Percentiles rank a stretch among this genome's conserved stretches.
These are phyloP conservation scores for Cosmopolites sordidus DNA, from an alignment of 2,888 invertebrate species.

Conservation along the genomic window DNA sequence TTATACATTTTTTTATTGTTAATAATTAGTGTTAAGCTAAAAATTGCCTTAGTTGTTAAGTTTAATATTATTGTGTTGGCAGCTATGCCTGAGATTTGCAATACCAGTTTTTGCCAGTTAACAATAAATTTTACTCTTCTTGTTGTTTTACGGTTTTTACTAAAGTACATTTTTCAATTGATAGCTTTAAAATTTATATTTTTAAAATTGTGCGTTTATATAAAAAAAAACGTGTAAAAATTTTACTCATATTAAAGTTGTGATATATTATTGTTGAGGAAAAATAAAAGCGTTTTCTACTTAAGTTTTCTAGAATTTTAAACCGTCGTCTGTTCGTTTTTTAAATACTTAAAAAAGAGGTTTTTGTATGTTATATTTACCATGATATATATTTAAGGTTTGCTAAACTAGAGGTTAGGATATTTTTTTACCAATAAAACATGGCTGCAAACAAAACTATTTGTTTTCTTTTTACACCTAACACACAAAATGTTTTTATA, in stretches of 20 bases:
- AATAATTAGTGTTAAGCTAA: constrained; percentile 23
- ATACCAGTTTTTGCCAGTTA: constrained; percentile 1
- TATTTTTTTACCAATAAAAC: constrained; percentile 65
- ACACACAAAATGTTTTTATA: too few relatives aligned
- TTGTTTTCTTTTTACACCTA: neutral
- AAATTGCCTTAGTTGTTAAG: constrained; percentile 30
- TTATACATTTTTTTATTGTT: constrained; percentile 42
- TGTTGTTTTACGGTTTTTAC: neutral
- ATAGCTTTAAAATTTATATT: neutral
- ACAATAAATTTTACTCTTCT: neutral
- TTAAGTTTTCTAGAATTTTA: constrained; percentile 18
- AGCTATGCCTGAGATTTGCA: constrained; percentile 32
- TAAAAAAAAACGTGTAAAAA: neutral
- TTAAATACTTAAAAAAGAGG: constrained; percentile 6
- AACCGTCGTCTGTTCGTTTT: constrained; percentile 9
- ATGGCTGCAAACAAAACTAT: constrained; percentile 43
- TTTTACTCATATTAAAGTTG: constrained; percentile 8
- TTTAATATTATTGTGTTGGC: constrained; percentile 33
- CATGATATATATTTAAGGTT: constrained; percentile 49
- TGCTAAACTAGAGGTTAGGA: constrained; percentile 65
- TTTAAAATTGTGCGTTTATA: neutral
- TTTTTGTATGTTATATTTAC: constrained; percentile 31
- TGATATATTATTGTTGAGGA: constrained; percentile 20
- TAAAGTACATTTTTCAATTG: neutral
- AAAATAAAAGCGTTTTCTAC: constrained; percentile 7